Percentiles rank a stretch among this genome's conserved stretches.
Evolutionary conservation across 2,113 vertebrate species (phyloP).

Genomic region (Eleginops maclovinus): DNA sequence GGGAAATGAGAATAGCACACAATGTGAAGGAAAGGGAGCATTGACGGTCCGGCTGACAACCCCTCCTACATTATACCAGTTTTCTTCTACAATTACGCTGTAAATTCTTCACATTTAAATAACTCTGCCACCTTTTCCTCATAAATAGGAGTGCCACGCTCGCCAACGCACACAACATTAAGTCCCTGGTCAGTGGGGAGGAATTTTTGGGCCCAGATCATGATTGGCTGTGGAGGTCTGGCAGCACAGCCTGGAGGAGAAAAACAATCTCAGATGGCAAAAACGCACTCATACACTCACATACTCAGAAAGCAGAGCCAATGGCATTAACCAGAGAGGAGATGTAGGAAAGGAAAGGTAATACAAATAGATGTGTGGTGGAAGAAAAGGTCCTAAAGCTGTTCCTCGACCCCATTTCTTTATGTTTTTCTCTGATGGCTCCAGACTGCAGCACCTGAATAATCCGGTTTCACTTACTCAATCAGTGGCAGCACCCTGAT

Average conservation of each 20-base stretch:
- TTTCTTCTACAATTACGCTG: not conserved
- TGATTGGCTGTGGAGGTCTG: conserved; percentile 64
- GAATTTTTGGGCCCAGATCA: conserved; percentile 67
- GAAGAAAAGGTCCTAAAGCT: not conserved
- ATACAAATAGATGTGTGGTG: not conserved
- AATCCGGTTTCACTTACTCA: conserved; percentile 38
- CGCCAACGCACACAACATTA: conserved; percentile 35
- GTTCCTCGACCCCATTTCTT: not conserved
- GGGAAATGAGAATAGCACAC: conserved; percentile 13
- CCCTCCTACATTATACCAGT: not conserved
- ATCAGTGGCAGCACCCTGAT: not conserved
- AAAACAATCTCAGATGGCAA: conserved; percentile 68
- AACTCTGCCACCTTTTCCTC: not conserved
- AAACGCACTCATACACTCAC: conserved; percentile 21
- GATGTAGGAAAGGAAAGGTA: not conserved
- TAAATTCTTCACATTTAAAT: conserved; percentile 26
- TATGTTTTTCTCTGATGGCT: not conserved
- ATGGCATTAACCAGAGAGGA: not conserved
- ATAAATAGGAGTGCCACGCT: not conserved
- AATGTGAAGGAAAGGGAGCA: conserved; percentile 13
- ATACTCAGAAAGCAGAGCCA: not conserved
- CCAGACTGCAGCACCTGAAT: not conserved
- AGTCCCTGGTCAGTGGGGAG: conserved; percentile 63
- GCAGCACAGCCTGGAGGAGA: conserved; percentile 57
- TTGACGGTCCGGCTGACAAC: not conserved